Conservation (phyloP, 2,888 invertebrate genomes). For the Autographa pulchrina region DNA sequence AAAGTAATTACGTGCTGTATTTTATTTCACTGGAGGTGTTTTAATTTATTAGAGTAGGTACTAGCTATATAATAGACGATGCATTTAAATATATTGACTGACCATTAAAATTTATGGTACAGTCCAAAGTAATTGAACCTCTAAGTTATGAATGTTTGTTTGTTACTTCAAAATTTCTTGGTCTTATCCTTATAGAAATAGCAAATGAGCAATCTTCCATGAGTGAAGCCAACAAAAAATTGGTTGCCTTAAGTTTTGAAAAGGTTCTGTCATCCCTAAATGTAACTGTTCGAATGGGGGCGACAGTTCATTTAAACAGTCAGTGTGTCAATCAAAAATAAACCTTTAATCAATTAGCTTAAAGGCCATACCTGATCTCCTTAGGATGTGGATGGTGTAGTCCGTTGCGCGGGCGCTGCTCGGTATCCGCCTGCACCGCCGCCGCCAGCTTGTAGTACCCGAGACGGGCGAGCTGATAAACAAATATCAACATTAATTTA, state of each 20-base stretch:
- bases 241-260: too few relatives aligned
- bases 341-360: neutral
- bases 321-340: constrained; percentile 6
- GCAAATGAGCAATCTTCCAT: too few relatives aligned
- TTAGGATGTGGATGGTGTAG: constrained; percentile 79
- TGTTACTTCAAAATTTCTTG: too few relatives aligned
- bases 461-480: constrained; percentile 90
- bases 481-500: constrained; percentile 18
- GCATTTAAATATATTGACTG: constrained; percentile 25
- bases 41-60: constrained; percentile 38
- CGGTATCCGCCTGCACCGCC: constrained; percentile 80
- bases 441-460: constrained; percentile 91
- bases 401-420: constrained; percentile 84
- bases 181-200: too few relatives aligned
- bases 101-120: too few relatives aligned
- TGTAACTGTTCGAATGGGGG: too few relatives aligned
- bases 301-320: neutral
- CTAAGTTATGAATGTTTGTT: too few relatives aligned
- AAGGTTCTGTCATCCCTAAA: too few relatives aligned
- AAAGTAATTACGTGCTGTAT: neutral
- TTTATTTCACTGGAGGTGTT: neutral
- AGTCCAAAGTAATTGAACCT: too few relatives aligned
- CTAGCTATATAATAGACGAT: constrained; percentile 11
- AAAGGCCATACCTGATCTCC: constrained; percentile 76
- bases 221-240: too few relatives aligned